Evolutionary conservation across 2,888 invertebrate species (phyloP), one percentile per base, ranked within the genome.

Genomic region (Brenthis daphne): DNA sequence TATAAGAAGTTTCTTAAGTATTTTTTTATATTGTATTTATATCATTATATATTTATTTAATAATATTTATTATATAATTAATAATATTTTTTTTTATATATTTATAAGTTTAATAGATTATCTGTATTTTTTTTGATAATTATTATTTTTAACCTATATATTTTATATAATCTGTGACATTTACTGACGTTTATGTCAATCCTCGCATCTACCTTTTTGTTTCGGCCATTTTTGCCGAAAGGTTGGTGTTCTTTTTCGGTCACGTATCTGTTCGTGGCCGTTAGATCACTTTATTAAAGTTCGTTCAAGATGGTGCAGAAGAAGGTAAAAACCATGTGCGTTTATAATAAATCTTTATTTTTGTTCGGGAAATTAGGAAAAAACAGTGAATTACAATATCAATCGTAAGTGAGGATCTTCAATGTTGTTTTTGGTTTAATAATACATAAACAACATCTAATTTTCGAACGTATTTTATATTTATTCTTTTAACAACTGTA

Each of bases 311-410:
- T 93, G 93, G 93, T 93, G 88, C 93, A 93, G 88, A 93, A 93
- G 92, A 93, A 93, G 93, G 93, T 93, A 91, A 93, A 90, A 84
- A 73, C 83, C 82, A 91, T 88, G 90, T 90, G 90, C 89, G 90
- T 92, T 89, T 83, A 82, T 73, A 81, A 63, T 76, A 79, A 77
- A 80, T 80, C 66, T 61, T 80, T 91, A 91, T 92, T 91, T 90
- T 82, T 66, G 64, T 72, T 72, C 77, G 68, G 71, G 64, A 68
- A 60, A 56, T 60, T 57, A 29, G 57, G 57, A 64, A 58, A 67
- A 67, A 65, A 57, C 37, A 68, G 70, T 66, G 77, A 75, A 81
- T 63, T 54, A 81, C 83, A 82, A 82, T 80, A 83, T 73, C 76
- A 43, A 70, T 76, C 54, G 72, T 65, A 65, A 72, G 72, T 73